Evolutionary conservation across 2,797 vertebrate species (phyloP).

Genomic region (Australoheros facetus): DNA sequence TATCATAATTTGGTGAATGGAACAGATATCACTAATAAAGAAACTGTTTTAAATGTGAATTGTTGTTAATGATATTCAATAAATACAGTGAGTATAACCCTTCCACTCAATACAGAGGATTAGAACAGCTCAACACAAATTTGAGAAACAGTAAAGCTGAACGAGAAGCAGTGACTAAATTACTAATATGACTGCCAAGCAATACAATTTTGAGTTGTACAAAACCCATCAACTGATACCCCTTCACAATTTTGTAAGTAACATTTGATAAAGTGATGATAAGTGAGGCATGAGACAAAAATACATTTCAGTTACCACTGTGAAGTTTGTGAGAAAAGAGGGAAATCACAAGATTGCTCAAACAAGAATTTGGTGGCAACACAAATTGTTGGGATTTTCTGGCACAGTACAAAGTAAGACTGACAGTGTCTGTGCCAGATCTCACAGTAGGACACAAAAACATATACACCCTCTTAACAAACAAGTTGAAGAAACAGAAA

Average conservation of each 20-base stretch:
- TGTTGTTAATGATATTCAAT: background rate
- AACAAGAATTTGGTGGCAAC: background rate
- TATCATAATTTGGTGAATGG: background rate
- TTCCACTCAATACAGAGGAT: background rate
- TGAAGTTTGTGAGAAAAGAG: background rate
- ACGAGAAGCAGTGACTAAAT: background rate
- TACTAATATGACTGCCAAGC: background rate
- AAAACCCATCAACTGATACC: no score
- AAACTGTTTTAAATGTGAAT: background rate
- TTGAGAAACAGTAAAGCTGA: background rate
- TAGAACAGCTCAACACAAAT: background rate
- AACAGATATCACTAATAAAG: background rate
- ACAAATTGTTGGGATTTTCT: background rate
- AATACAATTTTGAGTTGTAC: background rate
- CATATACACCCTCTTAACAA: background rate
- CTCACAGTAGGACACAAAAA: background rate
- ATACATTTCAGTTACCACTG: background rate
- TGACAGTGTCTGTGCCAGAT: no score
- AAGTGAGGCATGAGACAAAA: background rate
- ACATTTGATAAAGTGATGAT: background rate
- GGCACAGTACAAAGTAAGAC: background rate
- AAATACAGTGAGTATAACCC: background rate
- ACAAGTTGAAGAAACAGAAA: conserved; percentile 2
- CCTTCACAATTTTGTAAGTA: background rate
- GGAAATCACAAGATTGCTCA: background rate